Conservation (phyloP, 37 sponge, comb jelly and placozoan genomes). For the Agelas oroides region DNA sequence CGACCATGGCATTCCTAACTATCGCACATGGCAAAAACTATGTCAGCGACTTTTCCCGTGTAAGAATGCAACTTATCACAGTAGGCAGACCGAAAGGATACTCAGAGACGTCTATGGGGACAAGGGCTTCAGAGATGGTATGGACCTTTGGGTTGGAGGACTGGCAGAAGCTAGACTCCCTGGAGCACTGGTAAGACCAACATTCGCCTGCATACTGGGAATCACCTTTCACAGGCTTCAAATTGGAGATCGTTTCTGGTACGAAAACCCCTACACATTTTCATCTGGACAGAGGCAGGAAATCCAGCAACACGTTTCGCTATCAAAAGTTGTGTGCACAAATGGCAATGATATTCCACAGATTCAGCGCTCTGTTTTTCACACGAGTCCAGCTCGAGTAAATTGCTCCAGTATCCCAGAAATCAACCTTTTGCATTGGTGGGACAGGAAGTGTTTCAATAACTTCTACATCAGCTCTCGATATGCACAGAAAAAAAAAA, state of each 20-base stretch:
- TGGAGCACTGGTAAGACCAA: conserved; percentile 78
- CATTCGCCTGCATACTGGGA: conserved; percentile 81
- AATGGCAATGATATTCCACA: conserved; percentile 81
- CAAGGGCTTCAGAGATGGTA: conserved; percentile 66
- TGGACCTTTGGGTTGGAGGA: conserved; percentile 91
- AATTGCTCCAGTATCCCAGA: conserved; percentile 51
- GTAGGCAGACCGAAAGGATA: not conserved
- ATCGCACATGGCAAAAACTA: conserved; percentile 63
- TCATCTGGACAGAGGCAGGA: conserved; percentile 47
- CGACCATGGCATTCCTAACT: conserved; percentile 90
- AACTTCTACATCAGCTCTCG: too few species aligned
- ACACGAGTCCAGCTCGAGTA: not conserved
- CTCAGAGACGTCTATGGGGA: conserved; percentile 49
- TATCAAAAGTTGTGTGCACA: conserved; percentile 85
- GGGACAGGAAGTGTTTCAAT: conserved; percentile 30
- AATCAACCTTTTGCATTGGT: conserved; percentile 58
- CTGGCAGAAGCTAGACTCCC: conserved; percentile 74
- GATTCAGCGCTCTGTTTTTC: conserved; percentile 70
- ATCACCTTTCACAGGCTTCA: conserved; percentile 61
- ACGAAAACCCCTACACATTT: conserved; percentile 71
- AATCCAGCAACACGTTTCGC: conserved; percentile 69
- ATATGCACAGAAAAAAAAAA: too few species aligned
- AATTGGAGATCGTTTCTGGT: conserved; percentile 86
- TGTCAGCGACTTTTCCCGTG: conserved; percentile 38
- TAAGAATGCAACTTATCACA: not conserved